These are phyloP conservation scores for Condylura cristata DNA, from an alignment of 2,113 vertebrate species.

Conservation along the genomic window DNA sequence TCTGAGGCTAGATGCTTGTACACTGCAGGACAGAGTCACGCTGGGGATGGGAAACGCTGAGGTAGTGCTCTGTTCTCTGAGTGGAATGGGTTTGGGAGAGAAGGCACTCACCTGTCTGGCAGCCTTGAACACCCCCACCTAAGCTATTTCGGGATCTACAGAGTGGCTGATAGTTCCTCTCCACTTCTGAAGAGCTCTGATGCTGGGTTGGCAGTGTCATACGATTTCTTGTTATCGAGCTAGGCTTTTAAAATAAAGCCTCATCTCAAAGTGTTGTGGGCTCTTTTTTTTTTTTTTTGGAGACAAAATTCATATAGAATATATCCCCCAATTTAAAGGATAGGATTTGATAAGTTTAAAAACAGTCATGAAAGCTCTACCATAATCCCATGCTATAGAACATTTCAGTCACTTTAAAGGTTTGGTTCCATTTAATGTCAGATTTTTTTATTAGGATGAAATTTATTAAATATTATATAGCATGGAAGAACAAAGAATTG, in stretches of 20 bases:
- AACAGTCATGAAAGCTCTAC: neutral
- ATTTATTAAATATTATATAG: neutral
- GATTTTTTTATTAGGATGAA: neutral
- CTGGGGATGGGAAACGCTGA: too few species aligned
- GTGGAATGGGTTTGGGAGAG: neutral
- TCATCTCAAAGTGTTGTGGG: neutral
- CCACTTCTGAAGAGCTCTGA: neutral
- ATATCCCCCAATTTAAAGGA: neutral
- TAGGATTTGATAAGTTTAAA: neutral
- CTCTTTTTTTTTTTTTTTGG: neutral
- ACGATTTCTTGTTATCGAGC: neutral
- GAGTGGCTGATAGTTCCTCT: neutral
- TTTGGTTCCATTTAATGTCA: neutral
- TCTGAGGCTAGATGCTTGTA: neutral
- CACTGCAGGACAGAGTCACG: neutral
- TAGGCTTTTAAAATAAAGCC: neutral
- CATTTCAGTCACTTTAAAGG: neutral
- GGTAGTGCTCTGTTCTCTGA: neutral
- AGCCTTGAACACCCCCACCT: neutral
- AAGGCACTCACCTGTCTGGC: neutral
- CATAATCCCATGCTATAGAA: neutral
- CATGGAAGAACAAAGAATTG: neutral
- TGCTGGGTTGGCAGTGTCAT: neutral
- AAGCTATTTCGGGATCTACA: conserved; percentile 21
- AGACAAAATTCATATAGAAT: neutral